Base-by-base conservation (phyloP, 2,113 vertebrate genomes). In the Pao palembangensis region DNA sequence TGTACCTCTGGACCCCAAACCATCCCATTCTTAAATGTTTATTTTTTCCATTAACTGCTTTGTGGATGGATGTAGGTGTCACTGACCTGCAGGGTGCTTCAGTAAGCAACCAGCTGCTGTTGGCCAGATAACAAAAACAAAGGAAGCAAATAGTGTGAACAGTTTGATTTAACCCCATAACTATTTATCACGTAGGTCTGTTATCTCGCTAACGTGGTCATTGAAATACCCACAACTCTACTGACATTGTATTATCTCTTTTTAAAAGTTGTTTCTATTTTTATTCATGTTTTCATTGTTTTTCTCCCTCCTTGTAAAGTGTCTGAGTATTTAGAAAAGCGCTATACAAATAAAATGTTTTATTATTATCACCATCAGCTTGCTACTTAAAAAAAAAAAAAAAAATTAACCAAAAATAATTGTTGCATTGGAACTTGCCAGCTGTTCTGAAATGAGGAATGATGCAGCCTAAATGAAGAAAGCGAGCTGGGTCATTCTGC, bases 331-430 rank as follows among this genome's bases (percentile, higher is more conserved):
- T 88, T 88, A 87, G 85, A 84, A 82, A 88, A 87, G 83, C 86
- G 81, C 84, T 88, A 87, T 88, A 88, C 82, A 85, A 88, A 88
- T 87, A 88, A 88, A 88, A 88, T 88, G 87, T 88, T 88, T 88
- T 88, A 88, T 88, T 82, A 85, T 85, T 82, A 88, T 84, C 83
- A 79, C 83, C 75, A 76, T 51, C 64, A 51, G 62, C 43, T 60
- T 16, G 8, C 66, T 71, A 56, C 55, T 68, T 48, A 48, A n/a
- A 48, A 48, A 5, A 48, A 48, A 48, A 48, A 46, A 6, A 46
- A 16, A 31, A 31, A n/a, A n/a, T n/a, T n/a, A n/a, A n/a, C n/a
- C n/a, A n/a, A n/a, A n/a, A n/a, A n/a, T n/a, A n/a, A n/a, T n/a
- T n/a, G 28, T 28, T 13, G 12, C 13, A 8, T 34, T 17, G 38